Evolutionary conservation across 2,888 invertebrate species (phyloP), one percentile per base, ranked within the genome.

Genomic region (Pinctada fucata): DNA sequence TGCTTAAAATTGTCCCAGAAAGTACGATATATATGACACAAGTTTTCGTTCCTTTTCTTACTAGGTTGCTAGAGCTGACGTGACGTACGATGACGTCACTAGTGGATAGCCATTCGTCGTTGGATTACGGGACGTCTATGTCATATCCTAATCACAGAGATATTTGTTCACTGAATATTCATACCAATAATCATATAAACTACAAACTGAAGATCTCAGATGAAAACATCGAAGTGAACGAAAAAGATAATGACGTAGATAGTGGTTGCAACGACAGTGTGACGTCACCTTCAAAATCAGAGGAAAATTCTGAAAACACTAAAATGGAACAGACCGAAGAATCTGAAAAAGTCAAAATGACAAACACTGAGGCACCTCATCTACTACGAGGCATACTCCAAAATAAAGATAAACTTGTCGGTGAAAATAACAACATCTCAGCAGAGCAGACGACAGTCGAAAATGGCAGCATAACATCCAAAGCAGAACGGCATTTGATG

Each of bases 301-400:
- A 75, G 31, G 69, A 75, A 47, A 69, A 45, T 16, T 47, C 69
- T 8, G 69, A 75, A 13, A 51, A 52, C n/a, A n/a, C 2, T n/a
- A 75, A 75, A 63, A 50, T 52, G n/a, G 69, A 48, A 45, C 49
- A 45, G 13, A 47, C 51, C n/a, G 48, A 68, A 51, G 76, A 71
- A 49, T 67, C 75, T 49, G 52, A 75, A 4, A 81, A 81, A 71
- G 52, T 13, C 6, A 81, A 83, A 10, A 76, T 82, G 47, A 71
- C 82, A 50, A 79, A 78, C 45, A 68, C 84, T 5, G 91, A 92
- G 75, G 85, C 89, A 16, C 88, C 91, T 47, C 96, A 97, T 93
- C 96, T 97, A 95, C 94, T 97, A 88, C 95, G 97, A 97, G 92
- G 89, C 71, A 97, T 97, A 90, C 94, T 97, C 81, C 97, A 97